phyloP scores from a whole-genome alignment of 2,113 vertebrate genomes.

The Perca fluviatilis region DNA sequence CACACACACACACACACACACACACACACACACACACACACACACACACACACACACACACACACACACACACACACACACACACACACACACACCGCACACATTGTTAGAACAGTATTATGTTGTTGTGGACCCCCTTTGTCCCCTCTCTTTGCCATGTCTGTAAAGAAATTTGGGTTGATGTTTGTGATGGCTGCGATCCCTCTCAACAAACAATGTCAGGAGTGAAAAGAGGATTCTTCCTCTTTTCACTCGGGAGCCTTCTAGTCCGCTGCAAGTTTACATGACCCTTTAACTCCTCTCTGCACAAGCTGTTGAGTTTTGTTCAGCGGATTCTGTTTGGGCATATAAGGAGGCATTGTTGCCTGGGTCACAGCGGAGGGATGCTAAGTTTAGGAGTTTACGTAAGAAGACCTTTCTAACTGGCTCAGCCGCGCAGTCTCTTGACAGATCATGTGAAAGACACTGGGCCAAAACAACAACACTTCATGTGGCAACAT shows the following conservation, averaged over 20 bases:
- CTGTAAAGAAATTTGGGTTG: slow-evolving; percentile 66
- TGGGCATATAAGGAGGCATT: slow-evolving; percentile 74
- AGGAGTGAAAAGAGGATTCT: slow-evolving; percentile 76
- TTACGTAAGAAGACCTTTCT: slow-evolving; percentile 74
- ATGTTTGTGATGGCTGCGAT: slow-evolving; percentile 80
- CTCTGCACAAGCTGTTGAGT: slow-evolving; percentile 76
- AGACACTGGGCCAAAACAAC: slow-evolving; percentile 68
- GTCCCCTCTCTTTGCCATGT: slow-evolving; percentile 68
- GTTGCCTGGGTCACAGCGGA: slow-evolving; percentile 74
- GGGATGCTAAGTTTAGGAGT: slow-evolving; percentile 75
- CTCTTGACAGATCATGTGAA: slow-evolving; percentile 72
- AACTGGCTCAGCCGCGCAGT: slow-evolving; percentile 52
- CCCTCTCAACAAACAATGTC: slow-evolving; percentile 73
- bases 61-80: slow-evolving; percentile 46
- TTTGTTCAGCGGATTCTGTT: slow-evolving; percentile 77
- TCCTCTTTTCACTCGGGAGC: slow-evolving; percentile 76
- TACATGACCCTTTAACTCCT: slow-evolving; percentile 85
- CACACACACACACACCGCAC: slow-evolving; percentile 27
- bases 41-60: slow-evolving; percentile 44
- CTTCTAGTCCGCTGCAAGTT: slow-evolving; percentile 77
- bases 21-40: slow-evolving; percentile 46
- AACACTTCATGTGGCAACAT: slow-evolving; percentile 66
- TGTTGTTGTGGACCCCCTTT: slow-evolving; percentile 67
- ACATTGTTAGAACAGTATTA: slow-evolving; percentile 52
- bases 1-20: slow-evolving; percentile 44